Conservation (phyloP, 2,888 invertebrate species). For the Anticlea derivata region DNA sequence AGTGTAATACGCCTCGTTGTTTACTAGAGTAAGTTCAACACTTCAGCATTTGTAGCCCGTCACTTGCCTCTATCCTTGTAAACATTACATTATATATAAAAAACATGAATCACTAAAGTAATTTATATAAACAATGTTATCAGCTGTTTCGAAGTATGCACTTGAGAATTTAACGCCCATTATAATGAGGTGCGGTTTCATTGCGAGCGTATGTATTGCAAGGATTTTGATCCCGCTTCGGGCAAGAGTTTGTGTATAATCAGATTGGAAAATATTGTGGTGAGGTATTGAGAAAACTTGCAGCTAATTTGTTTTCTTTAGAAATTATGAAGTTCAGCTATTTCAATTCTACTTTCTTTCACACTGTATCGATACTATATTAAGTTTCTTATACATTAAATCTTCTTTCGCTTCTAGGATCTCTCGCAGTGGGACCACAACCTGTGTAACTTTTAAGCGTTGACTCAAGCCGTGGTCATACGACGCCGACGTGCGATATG, state of each 20-base stretch:
- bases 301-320: background rate
- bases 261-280: background rate
- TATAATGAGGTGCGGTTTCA: slow-evolving; percentile 49
- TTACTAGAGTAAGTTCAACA: slow-evolving; percentile 72
- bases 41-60: slow-evolving; percentile 63
- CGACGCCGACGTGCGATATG: no score
- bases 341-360: background rate
- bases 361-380: background rate
- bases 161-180: slow-evolving; percentile 65
- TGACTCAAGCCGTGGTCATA: no score
- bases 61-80: slow-evolving; percentile 72
- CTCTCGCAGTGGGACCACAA: slow-evolving; percentile 47
- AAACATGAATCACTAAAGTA: slow-evolving; percentile 61
- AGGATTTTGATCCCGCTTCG: background rate
- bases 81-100: slow-evolving; percentile 65
- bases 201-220: slow-evolving; percentile 37
- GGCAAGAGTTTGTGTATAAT: background rate
- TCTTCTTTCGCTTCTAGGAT: slow-evolving; percentile 18
- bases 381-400: background rate
- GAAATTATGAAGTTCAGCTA: background rate
- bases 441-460: slow-evolving; percentile 60
- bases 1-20: slow-evolving; percentile 68
- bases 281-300: background rate
- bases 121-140: slow-evolving; percentile 52
- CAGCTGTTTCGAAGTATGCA: slow-evolving; percentile 65